A percentile compares a stretch with the other conserved stretches of the same genome.
Evolutionary conservation across 2,113 vertebrate species (phyloP).

Genomic region (Vimba vimba): DNA sequence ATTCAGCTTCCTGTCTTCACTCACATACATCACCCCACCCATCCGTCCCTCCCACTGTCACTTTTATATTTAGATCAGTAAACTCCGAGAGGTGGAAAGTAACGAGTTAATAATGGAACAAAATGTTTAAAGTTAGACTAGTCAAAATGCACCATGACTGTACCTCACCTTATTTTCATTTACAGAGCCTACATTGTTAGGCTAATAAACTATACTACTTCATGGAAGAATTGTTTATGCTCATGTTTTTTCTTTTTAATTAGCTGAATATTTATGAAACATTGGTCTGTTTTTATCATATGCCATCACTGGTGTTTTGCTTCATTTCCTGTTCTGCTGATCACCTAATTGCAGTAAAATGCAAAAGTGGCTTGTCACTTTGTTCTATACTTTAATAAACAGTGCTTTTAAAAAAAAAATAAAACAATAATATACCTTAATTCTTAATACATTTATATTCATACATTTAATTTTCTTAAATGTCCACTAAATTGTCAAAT

Average conservation of each 20-base stretch:
- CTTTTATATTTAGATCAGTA: neutral
- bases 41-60: neutral
- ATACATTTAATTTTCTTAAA: neutral
- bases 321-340: neutral
- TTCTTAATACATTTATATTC: too few relatives aligned
- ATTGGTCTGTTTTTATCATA: too few relatives aligned
- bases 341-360: neutral
- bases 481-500: neutral
- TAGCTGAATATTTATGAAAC: neutral
- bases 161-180: neutral
- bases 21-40: too few relatives aligned
- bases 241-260: neutral
- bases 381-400: neutral
- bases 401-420: neutral
- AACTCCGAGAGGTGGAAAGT: neutral
- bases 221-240: neutral
- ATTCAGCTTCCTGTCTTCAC: neutral
- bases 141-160: neutral
- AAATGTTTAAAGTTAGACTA: neutral
- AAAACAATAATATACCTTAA: neutral
- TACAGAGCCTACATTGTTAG: neutral
- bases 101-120: neutral
- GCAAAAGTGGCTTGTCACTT: neutral
- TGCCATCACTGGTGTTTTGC: neutral
- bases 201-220: neutral